A percentile compares a stretch with the other conserved stretches of the same genome.
Conservation (phyloP, 2,888 invertebrate genomes). For the Acronicta psi region DNA sequence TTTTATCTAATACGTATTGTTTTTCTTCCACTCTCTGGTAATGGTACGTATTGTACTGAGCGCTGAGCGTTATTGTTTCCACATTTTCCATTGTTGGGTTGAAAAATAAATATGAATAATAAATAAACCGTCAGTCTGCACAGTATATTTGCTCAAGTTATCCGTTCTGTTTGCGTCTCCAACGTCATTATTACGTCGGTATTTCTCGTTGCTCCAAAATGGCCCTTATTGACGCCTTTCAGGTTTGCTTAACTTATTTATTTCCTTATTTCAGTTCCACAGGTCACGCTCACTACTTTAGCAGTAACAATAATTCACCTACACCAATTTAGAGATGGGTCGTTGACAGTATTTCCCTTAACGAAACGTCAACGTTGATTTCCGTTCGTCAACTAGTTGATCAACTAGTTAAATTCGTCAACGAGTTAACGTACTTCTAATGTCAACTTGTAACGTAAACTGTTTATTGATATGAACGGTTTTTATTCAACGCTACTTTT, state of each 20-base stretch:
- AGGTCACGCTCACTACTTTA: not conserved
- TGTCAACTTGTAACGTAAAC: too few species aligned
- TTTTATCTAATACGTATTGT: conserved; percentile 5
- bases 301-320: not conserved
- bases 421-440: too few species aligned
- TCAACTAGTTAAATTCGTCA: too few species aligned
- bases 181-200: conserved; percentile 48
- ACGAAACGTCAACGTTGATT: too few species aligned
- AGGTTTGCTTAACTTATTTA: not conserved
- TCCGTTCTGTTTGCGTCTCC: conserved; percentile 45
- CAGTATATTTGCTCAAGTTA: conserved; percentile 43
- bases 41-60: conserved; percentile 29
- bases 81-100: conserved; percentile 42
- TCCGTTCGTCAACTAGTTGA: too few species aligned
- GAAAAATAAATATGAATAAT: conserved; percentile 44
- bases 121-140: conserved; percentile 26
- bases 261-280: not conserved
- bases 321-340: too few species aligned
- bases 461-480: too few species aligned
- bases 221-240: not conserved
- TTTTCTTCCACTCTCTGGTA: conserved; percentile 21
- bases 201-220: not conserved
- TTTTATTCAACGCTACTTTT: too few species aligned
- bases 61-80: conserved; percentile 41
- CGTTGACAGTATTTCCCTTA: too few species aligned